phyloP scores from a whole-genome alignment of 2,888 invertebrate genomes.

The Leptopterna dolabrata region DNA sequence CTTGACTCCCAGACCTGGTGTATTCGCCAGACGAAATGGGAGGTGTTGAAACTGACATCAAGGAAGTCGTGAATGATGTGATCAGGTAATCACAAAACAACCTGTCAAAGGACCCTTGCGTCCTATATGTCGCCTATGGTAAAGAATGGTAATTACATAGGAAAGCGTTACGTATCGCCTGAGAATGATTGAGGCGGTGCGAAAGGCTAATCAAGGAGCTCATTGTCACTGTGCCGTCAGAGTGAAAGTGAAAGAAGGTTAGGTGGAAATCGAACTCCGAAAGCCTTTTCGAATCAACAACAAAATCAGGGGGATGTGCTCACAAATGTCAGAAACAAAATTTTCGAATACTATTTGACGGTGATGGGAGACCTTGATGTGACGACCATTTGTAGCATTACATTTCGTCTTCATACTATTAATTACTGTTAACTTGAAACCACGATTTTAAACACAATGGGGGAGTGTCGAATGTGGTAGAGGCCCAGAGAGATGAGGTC shows the following conservation, averaged over 20 bases:
- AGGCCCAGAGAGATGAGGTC: too few relatives aligned
- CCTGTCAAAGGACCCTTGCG: neutral
- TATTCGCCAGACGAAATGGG: too few relatives aligned
- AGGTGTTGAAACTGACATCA: neutral
- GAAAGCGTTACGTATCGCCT: neutral
- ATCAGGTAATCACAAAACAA: neutral
- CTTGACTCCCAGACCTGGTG: too few relatives aligned
- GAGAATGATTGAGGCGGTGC: conserved; percentile 14
- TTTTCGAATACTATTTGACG: neutral
- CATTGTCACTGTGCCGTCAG: conserved; percentile 1
- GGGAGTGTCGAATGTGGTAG: too few relatives aligned
- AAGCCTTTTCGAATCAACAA: neutral
- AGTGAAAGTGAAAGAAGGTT: conserved; percentile 1
- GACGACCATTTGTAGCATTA: too few relatives aligned
- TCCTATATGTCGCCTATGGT: neutral
- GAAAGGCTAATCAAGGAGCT: conserved; percentile 30
- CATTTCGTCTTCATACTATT: too few relatives aligned
- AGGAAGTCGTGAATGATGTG: neutral
- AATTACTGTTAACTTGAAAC: too few relatives aligned
- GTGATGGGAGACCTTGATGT: too few relatives aligned
- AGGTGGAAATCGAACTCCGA: neutral
- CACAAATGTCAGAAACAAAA: neutral
- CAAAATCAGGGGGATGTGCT: neutral
- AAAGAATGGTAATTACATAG: neutral
- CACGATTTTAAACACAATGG: too few relatives aligned